Evolutionary conservation across 2,888 invertebrate species (phyloP), one percentile per base, ranked within the genome.

Genomic region (Trissolcus brochymenae): DNA sequence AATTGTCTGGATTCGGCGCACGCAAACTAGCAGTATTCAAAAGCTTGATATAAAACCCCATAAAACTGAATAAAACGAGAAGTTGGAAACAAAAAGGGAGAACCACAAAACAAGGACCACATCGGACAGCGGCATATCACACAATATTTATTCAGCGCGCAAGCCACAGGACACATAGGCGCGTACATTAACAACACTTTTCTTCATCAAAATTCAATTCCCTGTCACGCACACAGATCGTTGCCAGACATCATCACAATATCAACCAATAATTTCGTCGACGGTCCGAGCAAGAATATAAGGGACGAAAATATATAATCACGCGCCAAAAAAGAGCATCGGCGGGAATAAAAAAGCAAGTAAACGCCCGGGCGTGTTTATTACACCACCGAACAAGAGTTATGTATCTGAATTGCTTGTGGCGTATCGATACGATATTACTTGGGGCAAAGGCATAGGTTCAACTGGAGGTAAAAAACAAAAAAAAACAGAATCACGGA

Each of bases 161-260:
- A 16, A 6, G 21, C 59, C 67, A 62, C 66, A 56, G 56, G 55
- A 14, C 19, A 57, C 50, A 59, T 46, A 16, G 53, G 43, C 29
- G 60, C 43, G 51, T 29, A 40, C 41, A 61, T 56, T 59, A 66
- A 66, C 70, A 66, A 76, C 60, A 66, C 57, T 70, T 76, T 75
- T 68, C 49, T 64, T 49, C 61, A 68, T 67, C 59, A 66, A 76
- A 76, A 76, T 76, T 61, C 54, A 68, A 65, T 75, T 70, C 60
- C 43, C 55, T 51, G 70, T 54, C 59, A 50, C 16, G 56, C 35
- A 25, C 49, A 62, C 53, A 57, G 7, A 4, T 35, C 14, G 14
- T 13, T 35, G 59, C 55, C 25, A 65, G 64, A 76, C 57, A 68
- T 59, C 64, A 57, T 53, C 51, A 43, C 60, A 65, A 55, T 70